Conservation (phyloP, 1,140 invertebrate species). For the Yoshiicerus persimilis region DNA sequence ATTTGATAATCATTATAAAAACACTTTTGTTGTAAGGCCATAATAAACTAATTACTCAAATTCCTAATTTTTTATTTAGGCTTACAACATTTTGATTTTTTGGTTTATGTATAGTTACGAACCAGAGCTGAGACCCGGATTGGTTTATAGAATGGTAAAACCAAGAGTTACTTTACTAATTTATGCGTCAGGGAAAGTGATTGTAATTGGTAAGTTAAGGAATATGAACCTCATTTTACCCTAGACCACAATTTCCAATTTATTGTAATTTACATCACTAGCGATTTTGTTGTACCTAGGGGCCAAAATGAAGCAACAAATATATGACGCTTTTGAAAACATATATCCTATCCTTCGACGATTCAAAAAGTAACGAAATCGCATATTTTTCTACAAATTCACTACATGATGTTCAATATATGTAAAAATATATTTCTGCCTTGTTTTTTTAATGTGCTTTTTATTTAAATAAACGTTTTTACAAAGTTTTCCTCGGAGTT, state of each 20-base stretch:
- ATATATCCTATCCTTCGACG: constrained; percentile 99
- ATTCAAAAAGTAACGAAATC: constrained; percentile 87
- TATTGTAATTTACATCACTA: too few species aligned
- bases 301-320: constrained; percentile 96
- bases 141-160: constrained; percentile 99
- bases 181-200: constrained; percentile 98
- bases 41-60: too few species aligned
- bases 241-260: too few species aligned
- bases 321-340: constrained; percentile 99
- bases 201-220: constrained; percentile 75
- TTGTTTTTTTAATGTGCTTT: too few species aligned
- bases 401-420: too few species aligned
- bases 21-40: background rate
- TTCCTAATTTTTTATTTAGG: too few species aligned
- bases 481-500: too few species aligned
- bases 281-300: constrained; percentile 63
- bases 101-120: constrained; percentile 79
- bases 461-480: too few species aligned
- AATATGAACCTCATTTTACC: background rate
- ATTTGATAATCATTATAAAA: too few species aligned
- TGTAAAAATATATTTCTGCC: too few species aligned
- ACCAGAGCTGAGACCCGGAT: constrained; percentile 93
- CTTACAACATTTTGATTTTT: too few species aligned
- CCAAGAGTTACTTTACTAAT: constrained; percentile 97
- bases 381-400: too few species aligned